phyloP scores from a whole-genome alignment of 2,113 vertebrate species.

The Rhinoptilus africanus region DNA sequence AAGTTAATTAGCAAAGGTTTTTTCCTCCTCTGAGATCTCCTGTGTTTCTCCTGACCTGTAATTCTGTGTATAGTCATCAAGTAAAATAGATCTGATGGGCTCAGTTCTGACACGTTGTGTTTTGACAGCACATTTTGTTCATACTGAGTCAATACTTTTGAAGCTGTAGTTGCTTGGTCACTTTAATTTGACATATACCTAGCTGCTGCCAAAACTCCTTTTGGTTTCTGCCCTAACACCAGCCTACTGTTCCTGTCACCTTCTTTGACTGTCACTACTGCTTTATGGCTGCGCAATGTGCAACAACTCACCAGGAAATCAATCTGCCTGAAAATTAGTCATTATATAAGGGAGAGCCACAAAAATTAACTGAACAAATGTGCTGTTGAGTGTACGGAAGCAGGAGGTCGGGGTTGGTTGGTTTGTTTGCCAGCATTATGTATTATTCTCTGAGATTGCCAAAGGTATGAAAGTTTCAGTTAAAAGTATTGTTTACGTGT shows the following conservation, averaged over 20 bases:
- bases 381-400: not conserved
- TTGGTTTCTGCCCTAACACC: slow-evolving; percentile 60
- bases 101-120: slow-evolving; percentile 50
- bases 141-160: slow-evolving; percentile 59
- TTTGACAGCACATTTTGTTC: slow-evolving; percentile 66
- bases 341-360: slow-evolving; percentile 11
- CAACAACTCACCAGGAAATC: slow-evolving; percentile 49
- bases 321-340: slow-evolving; percentile 30
- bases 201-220: slow-evolving; percentile 56
- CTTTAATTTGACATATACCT: slow-evolving; percentile 47
- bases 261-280: slow-evolving; percentile 38
- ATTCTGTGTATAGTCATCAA: slow-evolving; percentile 47
- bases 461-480: not conserved
- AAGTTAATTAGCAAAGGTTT: slow-evolving; percentile 25
- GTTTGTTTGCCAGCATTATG: not conserved
- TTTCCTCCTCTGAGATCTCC: not conserved
- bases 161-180: slow-evolving; percentile 57
- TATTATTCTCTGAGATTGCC: not conserved
- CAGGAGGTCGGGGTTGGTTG: not conserved
- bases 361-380: slow-evolving; percentile 18
- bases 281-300: slow-evolving; percentile 57
- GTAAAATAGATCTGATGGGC: slow-evolving; percentile 42
- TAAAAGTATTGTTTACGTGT: not conserved
- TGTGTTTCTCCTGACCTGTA: slow-evolving; percentile 45
- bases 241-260: slow-evolving; percentile 59